These are phyloP conservation scores for Clistopyga incitator DNA, from an alignment of 2,888 invertebrate species.

Conservation along the genomic window DNA sequence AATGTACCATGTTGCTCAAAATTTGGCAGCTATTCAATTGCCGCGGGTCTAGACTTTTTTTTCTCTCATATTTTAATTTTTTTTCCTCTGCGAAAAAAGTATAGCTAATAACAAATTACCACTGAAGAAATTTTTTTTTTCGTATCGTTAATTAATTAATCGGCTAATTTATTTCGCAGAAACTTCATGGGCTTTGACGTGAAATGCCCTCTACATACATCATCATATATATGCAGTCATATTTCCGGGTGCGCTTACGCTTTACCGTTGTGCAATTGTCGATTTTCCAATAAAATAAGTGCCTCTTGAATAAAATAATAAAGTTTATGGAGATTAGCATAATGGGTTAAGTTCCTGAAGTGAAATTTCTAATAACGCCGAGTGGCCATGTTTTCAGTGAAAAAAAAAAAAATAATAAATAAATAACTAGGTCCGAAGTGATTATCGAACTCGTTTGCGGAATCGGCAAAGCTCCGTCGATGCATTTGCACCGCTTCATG, in stretches of 20 bases:
- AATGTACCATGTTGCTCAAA: constrained; percentile 15
- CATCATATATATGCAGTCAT: neutral
- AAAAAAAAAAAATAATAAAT: no score
- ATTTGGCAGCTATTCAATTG: constrained; percentile 37
- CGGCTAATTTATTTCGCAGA: no score
- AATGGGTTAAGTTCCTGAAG: constrained; percentile 18
- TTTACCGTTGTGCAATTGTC: constrained; percentile 38
- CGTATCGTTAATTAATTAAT: no score
- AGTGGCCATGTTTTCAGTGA: neutral
- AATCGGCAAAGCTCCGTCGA: constrained; percentile 16
- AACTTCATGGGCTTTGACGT: no score
- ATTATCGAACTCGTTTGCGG: constrained; percentile 33
- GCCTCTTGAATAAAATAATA: constrained; percentile 35
- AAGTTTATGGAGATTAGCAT: constrained; percentile 13
- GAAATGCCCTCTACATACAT: no score
- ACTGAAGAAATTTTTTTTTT: neutral
- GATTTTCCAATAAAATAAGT: constrained; percentile 50
- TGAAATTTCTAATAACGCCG: constrained; percentile 41
- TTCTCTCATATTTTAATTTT: neutral
- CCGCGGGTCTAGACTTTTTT: neutral
- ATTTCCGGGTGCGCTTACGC: constrained; percentile 18
- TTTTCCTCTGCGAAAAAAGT: neutral
- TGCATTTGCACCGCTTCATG: neutral
- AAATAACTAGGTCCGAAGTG: neutral
- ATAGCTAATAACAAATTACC: neutral